phyloP scores from a whole-genome alignment of 1,140 invertebrate genomes.

The Thalassaphorura encarpata region DNA sequence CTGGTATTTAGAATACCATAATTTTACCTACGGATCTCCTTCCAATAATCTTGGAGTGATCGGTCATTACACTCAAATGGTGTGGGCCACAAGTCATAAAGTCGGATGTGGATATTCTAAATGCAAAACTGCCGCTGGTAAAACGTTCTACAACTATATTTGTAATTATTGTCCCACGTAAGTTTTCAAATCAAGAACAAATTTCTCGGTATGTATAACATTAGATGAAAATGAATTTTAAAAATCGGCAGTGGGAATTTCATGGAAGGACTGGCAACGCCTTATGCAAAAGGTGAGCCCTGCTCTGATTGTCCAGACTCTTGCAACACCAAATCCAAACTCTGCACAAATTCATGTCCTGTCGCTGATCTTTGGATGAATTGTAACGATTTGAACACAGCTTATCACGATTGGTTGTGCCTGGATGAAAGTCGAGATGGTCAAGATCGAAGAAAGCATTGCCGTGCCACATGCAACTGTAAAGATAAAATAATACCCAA shows the following conservation, averaged over 20 bases:
- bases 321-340: slow-evolving; percentile 48
- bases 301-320: slow-evolving; percentile 54
- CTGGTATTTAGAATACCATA: slow-evolving; percentile 64
- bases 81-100: slow-evolving; percentile 66
- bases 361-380: slow-evolving; percentile 52
- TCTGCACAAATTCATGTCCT: slow-evolving; percentile 64
- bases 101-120: slow-evolving; percentile 65
- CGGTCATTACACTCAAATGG: slow-evolving; percentile 67
- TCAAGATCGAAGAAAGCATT: slow-evolving; percentile 46
- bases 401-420: slow-evolving; percentile 53
- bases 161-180: slow-evolving; percentile 79
- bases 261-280: slow-evolving; percentile 47
- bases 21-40: slow-evolving; percentile 58
- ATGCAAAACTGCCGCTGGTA: slow-evolving; percentile 47
- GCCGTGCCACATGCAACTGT: slow-evolving; percentile 61
- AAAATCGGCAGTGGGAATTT: slow-evolving; percentile 65
- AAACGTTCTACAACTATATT: slow-evolving; percentile 67
- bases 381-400: slow-evolving; percentile 51
- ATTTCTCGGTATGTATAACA: too few species aligned
- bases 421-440: slow-evolving; percentile 46
- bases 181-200: slow-evolving; percentile 42
- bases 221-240: too few species aligned
- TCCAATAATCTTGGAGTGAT: slow-evolving; percentile 52
- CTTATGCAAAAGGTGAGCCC: slow-evolving; percentile 52
- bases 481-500: slow-evolving; percentile 39